Evolutionary conservation across 2,888 invertebrate genomes (phyloP).

Genomic region (Meliscaeva auricollis): DNA sequence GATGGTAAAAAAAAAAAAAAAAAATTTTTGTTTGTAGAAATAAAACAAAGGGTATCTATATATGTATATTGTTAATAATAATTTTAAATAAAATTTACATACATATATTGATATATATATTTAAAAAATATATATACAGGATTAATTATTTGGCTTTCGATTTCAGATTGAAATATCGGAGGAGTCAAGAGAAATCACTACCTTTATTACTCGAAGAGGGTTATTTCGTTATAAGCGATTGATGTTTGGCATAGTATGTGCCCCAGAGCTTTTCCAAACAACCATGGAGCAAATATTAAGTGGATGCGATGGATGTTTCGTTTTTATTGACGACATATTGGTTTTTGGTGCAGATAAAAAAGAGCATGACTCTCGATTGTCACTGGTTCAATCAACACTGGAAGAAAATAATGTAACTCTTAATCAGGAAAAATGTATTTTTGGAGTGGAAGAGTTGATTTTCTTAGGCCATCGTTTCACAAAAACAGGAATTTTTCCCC

Average conservation of each 20-base stretch:
- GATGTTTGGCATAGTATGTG: slow-evolving; percentile 10
- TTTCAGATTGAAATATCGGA: slow-evolving; percentile 8
- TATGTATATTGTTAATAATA: neutral
- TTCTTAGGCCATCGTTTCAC: slow-evolving; percentile 4
- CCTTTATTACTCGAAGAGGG: slow-evolving; percentile 3
- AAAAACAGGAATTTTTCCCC: slow-evolving; percentile 15
- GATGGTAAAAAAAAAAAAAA: no score
- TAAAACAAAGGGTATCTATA: neutral
- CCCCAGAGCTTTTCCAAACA: slow-evolving; percentile 3
- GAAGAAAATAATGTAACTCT: neutral
- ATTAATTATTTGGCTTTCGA: slow-evolving; percentile 3
- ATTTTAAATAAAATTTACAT: neutral
- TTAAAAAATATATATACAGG: neutral
- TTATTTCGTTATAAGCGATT: slow-evolving; percentile 2
- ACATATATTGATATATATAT: neutral
- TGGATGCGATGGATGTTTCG: slow-evolving; percentile 10
- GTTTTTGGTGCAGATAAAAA: neutral
- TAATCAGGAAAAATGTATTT: slow-evolving; percentile 10
- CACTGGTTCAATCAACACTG: neutral
- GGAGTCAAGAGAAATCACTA: neutral
- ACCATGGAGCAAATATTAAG: slow-evolving; percentile 10
- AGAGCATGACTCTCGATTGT: slow-evolving; percentile 1
- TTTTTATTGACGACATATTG: slow-evolving; percentile 6
- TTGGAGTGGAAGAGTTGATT: slow-evolving; percentile 8
- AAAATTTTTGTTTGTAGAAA: neutral